Evolutionary conservation across 1,140 invertebrate genomes (phyloP).

Genomic region (Contarinia nasturtii): DNA sequence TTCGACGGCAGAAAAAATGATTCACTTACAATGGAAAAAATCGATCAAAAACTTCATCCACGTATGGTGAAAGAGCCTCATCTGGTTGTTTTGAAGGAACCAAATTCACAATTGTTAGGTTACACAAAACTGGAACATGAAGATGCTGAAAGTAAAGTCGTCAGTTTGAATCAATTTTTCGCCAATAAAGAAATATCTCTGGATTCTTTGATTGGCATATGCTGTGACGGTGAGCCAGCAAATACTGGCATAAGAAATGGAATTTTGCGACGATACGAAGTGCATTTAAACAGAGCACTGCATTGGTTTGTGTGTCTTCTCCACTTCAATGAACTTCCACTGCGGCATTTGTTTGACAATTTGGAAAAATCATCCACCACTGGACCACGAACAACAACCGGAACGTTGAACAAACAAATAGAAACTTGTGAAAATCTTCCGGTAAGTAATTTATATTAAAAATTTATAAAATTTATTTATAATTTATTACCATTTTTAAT

Average conservation of each 20-base stretch:
- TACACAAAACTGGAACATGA: no score
- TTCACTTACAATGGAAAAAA: neutral
- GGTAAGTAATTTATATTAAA: no score
- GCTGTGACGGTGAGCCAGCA: neutral
- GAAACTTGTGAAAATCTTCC: neutral
- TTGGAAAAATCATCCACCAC: neutral
- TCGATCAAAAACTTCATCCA: neutral
- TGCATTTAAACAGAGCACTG: neutral
- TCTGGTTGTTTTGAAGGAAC: no score
- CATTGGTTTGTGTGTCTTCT: no score
- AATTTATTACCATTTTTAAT: no score
- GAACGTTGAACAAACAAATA: neutral
- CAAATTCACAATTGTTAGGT: neutral
- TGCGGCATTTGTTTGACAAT: neutral
- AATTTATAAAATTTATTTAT: no score
- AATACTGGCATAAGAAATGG: neutral
- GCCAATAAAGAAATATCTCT: no score
- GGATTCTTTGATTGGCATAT: conserved; percentile 3
- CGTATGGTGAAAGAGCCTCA: neutral
- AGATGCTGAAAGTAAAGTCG: no score
- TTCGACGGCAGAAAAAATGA: neutral
- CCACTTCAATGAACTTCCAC: neutral
- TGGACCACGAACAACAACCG: conserved; percentile 1
- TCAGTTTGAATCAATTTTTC: no score
- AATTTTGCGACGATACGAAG: neutral